A percentile compares a stretch with the other conserved stretches of the same genome.
Evolutionary conservation across 2,113 vertebrate species (phyloP).

Genomic region (Oplegnathus fasciatus): DNA sequence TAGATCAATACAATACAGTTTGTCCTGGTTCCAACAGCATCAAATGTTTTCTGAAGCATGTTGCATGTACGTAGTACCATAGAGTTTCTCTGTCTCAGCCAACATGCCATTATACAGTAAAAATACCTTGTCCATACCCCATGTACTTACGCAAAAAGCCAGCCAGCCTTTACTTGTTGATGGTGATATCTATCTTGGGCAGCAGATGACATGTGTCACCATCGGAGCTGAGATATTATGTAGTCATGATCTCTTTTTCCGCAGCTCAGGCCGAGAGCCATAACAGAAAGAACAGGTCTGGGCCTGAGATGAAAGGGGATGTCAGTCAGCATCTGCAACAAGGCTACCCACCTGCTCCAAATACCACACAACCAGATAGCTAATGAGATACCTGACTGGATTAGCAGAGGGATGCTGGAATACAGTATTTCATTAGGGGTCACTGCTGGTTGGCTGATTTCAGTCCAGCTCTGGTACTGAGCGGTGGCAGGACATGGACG

Average conservation of each 20-base stretch:
- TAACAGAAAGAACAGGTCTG: conserved; percentile 56
- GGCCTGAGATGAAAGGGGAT: conserved; percentile 77
- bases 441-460: conserved; percentile 41
- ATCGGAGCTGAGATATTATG: conserved; percentile 15
- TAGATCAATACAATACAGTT: conserved; percentile 7
- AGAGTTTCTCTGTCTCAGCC: not conserved
- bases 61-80: not conserved
- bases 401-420: conserved; percentile 59
- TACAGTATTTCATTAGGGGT: conserved; percentile 73
- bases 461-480: conserved; percentile 32
- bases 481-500: conserved; percentile 42
- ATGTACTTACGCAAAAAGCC: not conserved
- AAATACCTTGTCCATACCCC: not conserved
- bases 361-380: conserved; percentile 63
- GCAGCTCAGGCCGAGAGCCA: conserved; percentile 37
- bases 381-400: conserved; percentile 74
- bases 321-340: conserved; percentile 73
- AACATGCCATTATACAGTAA: conserved; percentile 1
- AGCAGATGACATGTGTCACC: conserved; percentile 44
- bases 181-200: conserved; percentile 16
- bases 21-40: not conserved
- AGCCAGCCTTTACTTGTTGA: not conserved
- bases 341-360: conserved; percentile 77
- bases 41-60: conserved; percentile 2
- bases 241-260: conserved; percentile 19